A percentile compares a stretch with the other conserved stretches of the same genome.
These are phyloP conservation scores for Anguilla anguilla DNA, from an alignment of 2,797 vertebrate species.

Conservation along the genomic window DNA sequence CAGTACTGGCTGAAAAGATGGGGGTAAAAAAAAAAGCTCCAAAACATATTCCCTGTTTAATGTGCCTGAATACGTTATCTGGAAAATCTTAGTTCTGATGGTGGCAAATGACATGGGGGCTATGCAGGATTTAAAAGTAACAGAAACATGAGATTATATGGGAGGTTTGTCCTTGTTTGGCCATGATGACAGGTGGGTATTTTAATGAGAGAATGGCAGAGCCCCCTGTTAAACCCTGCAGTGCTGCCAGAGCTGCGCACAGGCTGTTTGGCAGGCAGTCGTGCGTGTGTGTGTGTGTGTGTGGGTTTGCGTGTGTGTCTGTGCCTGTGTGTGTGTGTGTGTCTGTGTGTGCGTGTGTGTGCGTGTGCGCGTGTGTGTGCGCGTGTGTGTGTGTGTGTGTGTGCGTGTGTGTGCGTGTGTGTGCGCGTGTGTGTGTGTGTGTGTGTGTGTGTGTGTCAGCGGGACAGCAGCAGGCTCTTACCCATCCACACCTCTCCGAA, in stretches of 20 bases:
- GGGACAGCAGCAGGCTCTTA: slow-evolving; percentile 64
- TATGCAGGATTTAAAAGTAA: background rate
- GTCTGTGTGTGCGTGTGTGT: too few relatives aligned
- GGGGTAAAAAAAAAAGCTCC: background rate
- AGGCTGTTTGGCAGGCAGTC: background rate
- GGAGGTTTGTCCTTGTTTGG: background rate
- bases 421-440: too few relatives aligned
- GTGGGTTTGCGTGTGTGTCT: too few relatives aligned
- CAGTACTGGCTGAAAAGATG: background rate
- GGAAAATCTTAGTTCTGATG: background rate
- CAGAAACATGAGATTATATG: background rate
- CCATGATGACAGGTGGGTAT: background rate
- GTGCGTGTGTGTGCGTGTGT: too few relatives aligned
- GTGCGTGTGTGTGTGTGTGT: too few relatives aligned
- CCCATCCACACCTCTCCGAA: slow-evolving; percentile 98
- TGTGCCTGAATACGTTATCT: background rate
- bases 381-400: too few relatives aligned
- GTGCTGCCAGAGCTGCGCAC: background rate
- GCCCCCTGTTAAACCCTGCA: background rate
- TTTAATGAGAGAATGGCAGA: background rate
- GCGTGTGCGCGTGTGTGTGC: too few relatives aligned
- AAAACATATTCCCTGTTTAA: background rate
- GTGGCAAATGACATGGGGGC: background rate
- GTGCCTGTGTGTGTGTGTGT: too few relatives aligned
- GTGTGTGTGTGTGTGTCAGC: too few relatives aligned